Base-by-base conservation (phyloP, 1,140 invertebrate genomes). In the Apis dorsata region DNA sequence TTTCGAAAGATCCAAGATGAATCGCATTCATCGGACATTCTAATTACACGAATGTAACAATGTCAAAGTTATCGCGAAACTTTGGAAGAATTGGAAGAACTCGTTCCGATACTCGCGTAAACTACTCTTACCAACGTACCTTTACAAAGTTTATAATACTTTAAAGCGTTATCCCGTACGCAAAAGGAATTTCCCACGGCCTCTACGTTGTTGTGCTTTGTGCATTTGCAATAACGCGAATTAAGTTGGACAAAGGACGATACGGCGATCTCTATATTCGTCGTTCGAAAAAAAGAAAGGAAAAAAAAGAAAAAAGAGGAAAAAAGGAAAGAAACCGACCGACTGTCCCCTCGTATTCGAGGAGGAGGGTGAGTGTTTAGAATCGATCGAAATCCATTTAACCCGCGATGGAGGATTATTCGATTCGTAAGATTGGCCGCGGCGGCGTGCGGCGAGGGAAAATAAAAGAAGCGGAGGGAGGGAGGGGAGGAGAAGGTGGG, bases 371-470 rank as follows among this genome's bases (percentile, higher is more conserved):
- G 34, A 5, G 59, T 34, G n/a, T 65, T 5, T 53, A 53, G 49
- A 79, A 80, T 75, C 81, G 75, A 86, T 87, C 72, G 75, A 87
- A 83, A 86, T 86, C 81, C 66, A 87, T 66, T 86, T 66, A 84
- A 86, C 85, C 76, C 44, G 59, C 63, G 55, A 49, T 13, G 72
- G 79, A 70, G 60, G 81, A 83, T 44, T 44, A 44, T 86, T 86
- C 86, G 85, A 86, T 86, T 66, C 72, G 69, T 28, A 73, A 86
- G 84, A 86, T 86, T 86, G 70, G 53, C 59, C 28, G 55, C 44
- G 84, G 53, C 44, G 84, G 53, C 44, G 24, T 55, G 44, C 34
- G 44, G 34, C 57, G 53, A 60, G 55, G 60, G 28, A 60, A 53
- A 79, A 60, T 66, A 82, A 87, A 79, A 78, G 55, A 76, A 63